Percentiles rank a stretch among this genome's conserved stretches.
phyloP scores from a whole-genome alignment of 2,797 vertebrate genomes.

The Falco naumanni region DNA sequence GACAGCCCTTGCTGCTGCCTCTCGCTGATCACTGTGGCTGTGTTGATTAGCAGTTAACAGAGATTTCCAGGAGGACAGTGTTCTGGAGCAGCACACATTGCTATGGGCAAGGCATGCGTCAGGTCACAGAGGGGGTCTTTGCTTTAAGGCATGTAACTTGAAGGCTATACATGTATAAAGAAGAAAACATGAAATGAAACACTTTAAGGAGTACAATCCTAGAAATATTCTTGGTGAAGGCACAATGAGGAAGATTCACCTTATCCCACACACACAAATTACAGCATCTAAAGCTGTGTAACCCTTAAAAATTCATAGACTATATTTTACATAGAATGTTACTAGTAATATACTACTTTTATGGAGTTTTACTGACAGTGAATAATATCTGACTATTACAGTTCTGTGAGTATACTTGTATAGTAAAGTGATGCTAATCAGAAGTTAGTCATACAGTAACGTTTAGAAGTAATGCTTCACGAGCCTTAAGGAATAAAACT shows the following conservation, averaged over 20 bases:
- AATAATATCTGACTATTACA: neutral
- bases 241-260: neutral
- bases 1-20: neutral
- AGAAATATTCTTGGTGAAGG: neutral
- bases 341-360: neutral
- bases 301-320: neutral
- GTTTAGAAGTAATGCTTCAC: neutral
- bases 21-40: neutral
- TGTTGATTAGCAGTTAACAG: neutral
- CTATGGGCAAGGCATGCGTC: neutral
- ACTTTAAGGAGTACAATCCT: neutral
- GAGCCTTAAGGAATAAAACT: constrained; percentile 5
- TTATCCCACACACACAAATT: neutral
- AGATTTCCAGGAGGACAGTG: neutral
- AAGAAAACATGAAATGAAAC: neutral
- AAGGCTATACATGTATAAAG: neutral
- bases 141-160: neutral
- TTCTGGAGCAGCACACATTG: neutral
- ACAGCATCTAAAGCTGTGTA: neutral
- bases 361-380: neutral
- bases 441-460: neutral
- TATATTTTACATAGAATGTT: neutral
- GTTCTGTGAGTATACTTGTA: neutral
- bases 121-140: neutral
- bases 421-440: neutral